phyloP scores from a whole-genome alignment of 2,113 vertebrate genomes.

The Rostratula benghalensis region DNA sequence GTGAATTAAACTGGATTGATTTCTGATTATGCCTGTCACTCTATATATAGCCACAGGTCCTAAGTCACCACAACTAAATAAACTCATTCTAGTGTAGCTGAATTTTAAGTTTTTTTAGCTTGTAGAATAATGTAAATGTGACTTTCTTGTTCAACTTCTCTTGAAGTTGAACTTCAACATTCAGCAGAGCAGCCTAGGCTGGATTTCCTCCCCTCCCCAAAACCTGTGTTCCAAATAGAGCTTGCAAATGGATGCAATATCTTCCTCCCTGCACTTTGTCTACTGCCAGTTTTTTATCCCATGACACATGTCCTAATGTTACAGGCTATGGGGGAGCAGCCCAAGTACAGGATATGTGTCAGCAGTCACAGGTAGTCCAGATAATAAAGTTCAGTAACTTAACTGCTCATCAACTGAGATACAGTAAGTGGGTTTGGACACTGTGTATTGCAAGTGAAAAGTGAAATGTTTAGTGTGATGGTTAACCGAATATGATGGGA shows the following conservation, averaged over 20 bases:
- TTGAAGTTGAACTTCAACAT: background rate
- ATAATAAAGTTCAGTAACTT: background rate
- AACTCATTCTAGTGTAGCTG: background rate
- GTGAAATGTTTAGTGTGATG: background rate
- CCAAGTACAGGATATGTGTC: background rate
- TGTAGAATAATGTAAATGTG: background rate
- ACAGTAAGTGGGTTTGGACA: background rate
- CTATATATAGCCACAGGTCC: background rate
- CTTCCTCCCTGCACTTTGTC: background rate
- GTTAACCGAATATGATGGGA: background rate
- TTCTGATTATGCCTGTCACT: background rate
- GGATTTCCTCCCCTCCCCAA: background rate
- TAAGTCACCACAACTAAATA: background rate
- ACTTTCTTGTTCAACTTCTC: background rate
- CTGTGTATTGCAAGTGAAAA: background rate
- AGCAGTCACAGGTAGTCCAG: background rate
- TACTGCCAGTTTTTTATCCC: background rate
- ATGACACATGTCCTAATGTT: background rate
- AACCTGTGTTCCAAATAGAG: background rate
- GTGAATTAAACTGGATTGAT: background rate
- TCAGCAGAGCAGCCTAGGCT: background rate
- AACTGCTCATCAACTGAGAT: accelerated
- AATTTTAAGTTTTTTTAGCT: background rate
- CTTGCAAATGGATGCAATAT: background rate
- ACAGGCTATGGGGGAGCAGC: background rate